phyloP scores from a whole-genome alignment of 2,113 vertebrate genomes.

The Scortum barcoo region DNA sequence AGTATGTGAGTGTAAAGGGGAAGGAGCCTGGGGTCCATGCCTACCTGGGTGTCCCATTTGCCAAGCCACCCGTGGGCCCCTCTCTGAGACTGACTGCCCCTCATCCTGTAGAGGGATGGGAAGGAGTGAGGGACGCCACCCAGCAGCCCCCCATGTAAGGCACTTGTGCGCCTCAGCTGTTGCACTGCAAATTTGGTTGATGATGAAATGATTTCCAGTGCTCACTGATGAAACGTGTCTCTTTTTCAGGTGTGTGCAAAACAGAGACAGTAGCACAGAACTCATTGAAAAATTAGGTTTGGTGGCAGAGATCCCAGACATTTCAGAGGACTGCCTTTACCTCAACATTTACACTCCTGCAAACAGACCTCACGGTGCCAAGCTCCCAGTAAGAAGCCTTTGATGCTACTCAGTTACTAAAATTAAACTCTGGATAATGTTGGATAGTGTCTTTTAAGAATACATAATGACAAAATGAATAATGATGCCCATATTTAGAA shows the following conservation, averaged over 20 bases:
- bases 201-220: not conserved
- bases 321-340: slow-evolving; percentile 86
- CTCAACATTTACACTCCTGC: slow-evolving; percentile 84
- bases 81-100: slow-evolving; percentile 87
- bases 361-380: slow-evolving; percentile 64
- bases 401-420: not conserved
- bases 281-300: rapidly evolving
- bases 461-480: not conserved
- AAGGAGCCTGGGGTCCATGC: slow-evolving; percentile 78
- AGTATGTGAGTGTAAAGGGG: slow-evolving; percentile 78
- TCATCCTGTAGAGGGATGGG: slow-evolving; percentile 85
- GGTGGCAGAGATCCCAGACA: slow-evolving; percentile 25
- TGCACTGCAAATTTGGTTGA: not conserved
- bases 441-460: not conserved
- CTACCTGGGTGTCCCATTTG: slow-evolving; percentile 90
- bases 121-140: slow-evolving; percentile 85
- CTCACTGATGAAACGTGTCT: not conserved
- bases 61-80: slow-evolving; percentile 88
- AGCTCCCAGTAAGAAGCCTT: slow-evolving; percentile 80
- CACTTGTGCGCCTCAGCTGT: not conserved
- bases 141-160: slow-evolving; percentile 86
- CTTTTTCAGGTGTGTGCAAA: slow-evolving; percentile 80
- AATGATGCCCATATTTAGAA: not conserved
- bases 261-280: too few species aligned
- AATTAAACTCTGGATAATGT: not conserved